Conservation (phyloP, 2,888 invertebrate species). For the Archaeoteleia sp. region DNA sequence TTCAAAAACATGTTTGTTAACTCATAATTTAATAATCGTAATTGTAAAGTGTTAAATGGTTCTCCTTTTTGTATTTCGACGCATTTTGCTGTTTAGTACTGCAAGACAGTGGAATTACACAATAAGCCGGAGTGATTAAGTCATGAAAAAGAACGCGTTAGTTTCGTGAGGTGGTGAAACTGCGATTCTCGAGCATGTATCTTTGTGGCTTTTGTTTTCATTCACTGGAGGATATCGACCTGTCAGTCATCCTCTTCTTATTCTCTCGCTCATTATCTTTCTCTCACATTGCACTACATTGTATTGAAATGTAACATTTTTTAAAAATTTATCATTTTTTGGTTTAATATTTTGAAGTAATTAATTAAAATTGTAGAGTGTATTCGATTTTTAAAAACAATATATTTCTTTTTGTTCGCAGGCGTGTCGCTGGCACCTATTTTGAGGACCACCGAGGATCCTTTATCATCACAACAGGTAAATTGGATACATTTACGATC, state of each 20-base stretch:
- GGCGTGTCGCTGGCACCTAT: no score
- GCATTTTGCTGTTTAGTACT: conserved; percentile 2
- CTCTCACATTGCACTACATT: conserved; percentile 1
- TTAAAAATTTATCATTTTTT: neutral
- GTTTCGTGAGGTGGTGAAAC: conserved; percentile 18
- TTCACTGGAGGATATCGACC: conserved; percentile 48
- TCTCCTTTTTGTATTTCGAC: neutral
- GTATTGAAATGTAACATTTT: neutral
- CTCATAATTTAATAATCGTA: neutral
- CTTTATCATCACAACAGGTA: no score
- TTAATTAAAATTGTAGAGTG: no score
- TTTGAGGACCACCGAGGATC: no score
- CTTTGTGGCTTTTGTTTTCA: conserved; percentile 47
- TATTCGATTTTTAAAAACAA: no score
- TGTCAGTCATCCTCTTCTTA: conserved; percentile 36
- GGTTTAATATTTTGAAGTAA: no score
- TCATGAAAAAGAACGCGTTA: conserved; percentile 13
- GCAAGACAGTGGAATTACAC: conserved; percentile 19
- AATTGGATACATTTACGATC: no score
- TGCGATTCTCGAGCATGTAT: conserved; percentile 24
- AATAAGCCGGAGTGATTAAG: conserved; percentile 33
- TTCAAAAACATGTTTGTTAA: neutral
- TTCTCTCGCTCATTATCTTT: conserved; percentile 14
- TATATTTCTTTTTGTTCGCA: no score
- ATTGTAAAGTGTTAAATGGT: neutral